Conservation (phyloP, 2,888 invertebrate genomes). For the Ornithoptera priamus region DNA sequence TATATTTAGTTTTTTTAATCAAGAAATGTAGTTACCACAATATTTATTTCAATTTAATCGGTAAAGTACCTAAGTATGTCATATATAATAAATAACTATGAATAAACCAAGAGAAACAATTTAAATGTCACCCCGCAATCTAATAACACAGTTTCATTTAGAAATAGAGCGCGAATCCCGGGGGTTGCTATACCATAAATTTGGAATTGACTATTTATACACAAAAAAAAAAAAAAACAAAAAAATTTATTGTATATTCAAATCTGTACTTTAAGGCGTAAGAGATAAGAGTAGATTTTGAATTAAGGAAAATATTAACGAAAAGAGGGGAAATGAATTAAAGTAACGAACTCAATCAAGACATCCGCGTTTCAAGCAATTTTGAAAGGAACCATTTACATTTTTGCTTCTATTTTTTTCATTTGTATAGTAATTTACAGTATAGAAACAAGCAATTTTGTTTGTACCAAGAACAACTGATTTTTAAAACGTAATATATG, state of each 20-base stretch:
- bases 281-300: constrained; percentile 35
- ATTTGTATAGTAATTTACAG: constrained; percentile 9
- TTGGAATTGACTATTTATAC: constrained; percentile 51
- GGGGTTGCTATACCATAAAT: constrained; percentile 64
- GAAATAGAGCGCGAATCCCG: constrained; percentile 58
- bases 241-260: constrained; percentile 32
- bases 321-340: constrained; percentile 54
- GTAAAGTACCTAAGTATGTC: neutral
- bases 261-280: constrained; percentile 41
- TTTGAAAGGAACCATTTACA: constrained; percentile 23
- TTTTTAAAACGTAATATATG: neutral
- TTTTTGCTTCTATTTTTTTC: constrained; percentile 1
- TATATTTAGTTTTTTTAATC: too few relatives aligned
- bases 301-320: constrained; percentile 30
- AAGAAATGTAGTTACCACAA: too few relatives aligned
- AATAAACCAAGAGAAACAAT: constrained; percentile 46
- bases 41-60: too few relatives aligned
- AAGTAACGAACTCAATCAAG: constrained; percentile 54
- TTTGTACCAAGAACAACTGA: neutral
- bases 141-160: constrained; percentile 54
- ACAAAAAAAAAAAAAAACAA: constrained; percentile 49
- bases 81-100: constrained; percentile 42
- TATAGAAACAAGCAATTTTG: constrained; percentile 9
- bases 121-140: constrained; percentile 41
- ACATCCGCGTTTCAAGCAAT: constrained; percentile 38